A percentile compares a stretch with the other conserved stretches of the same genome.
Conservation (phyloP, 2,888 invertebrate species). For the Cephus pygmeus region DNA sequence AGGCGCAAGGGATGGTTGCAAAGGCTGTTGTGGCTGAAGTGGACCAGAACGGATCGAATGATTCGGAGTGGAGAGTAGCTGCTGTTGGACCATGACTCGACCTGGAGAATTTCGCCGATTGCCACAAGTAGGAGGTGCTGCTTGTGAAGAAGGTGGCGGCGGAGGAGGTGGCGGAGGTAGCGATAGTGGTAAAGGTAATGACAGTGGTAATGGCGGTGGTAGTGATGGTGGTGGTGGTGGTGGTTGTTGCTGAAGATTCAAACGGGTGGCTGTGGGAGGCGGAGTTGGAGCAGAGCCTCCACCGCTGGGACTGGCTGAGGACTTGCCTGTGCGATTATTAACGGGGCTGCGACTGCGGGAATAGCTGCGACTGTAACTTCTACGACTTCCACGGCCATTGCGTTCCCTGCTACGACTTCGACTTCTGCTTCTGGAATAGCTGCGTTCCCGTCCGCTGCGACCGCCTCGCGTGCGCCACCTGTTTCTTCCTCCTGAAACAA, state of each 20-base stretch:
- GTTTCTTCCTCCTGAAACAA: slow-evolving; percentile 54
- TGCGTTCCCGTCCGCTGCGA: slow-evolving; percentile 59
- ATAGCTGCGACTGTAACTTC: slow-evolving; percentile 63
- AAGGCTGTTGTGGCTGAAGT: slow-evolving; percentile 9
- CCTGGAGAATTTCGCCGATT: slow-evolving; percentile 23
- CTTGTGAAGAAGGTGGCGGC: slow-evolving; percentile 26
- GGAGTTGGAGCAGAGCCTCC: slow-evolving; percentile 27
- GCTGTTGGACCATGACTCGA: not conserved
- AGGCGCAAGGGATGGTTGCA: slow-evolving; percentile 18
- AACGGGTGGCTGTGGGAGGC: slow-evolving; percentile 10
- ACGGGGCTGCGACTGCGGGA: slow-evolving; percentile 62
- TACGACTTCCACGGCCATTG: slow-evolving; percentile 55
- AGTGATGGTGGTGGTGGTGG: slow-evolving; percentile 11
- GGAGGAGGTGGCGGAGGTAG: slow-evolving; percentile 18
- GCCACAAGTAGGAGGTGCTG: slow-evolving; percentile 20
- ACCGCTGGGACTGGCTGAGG: slow-evolving; percentile 36
- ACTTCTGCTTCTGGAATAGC: slow-evolving; percentile 59
- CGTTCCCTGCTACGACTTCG: slow-evolving; percentile 58
- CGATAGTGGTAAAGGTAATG: slow-evolving; percentile 17
- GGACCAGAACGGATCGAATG: not conserved
- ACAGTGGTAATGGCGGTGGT: not conserved
- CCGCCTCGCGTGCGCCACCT: slow-evolving; percentile 59
- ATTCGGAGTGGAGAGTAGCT: not conserved
- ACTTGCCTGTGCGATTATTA: slow-evolving; percentile 58
- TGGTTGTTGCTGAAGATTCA: slow-evolving; percentile 13